Conservation (phyloP, 2,113 vertebrate genomes). For the Myiozetetes cayanensis region DNA sequence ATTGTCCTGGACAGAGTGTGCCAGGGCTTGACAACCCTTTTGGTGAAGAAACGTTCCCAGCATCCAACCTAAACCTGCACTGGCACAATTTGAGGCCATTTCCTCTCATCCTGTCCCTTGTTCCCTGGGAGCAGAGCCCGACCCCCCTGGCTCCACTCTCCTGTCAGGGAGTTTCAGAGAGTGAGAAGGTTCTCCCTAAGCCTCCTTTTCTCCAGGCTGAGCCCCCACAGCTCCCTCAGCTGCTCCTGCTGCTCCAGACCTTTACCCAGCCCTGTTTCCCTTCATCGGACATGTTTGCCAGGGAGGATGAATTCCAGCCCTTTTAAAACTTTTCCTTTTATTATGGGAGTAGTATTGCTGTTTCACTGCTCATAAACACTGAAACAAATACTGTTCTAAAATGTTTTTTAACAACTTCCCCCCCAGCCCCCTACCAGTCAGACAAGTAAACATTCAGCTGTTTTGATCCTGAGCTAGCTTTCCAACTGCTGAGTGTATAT, state of each 20-base stretch:
- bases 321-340: not conserved
- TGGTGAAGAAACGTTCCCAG: too few relatives aligned
- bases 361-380: not conserved
- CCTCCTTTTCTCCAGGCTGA: not conserved
- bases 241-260: not conserved
- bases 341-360: not conserved
- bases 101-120: not conserved
- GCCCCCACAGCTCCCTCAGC: not conserved
- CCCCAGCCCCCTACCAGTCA: not conserved
- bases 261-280: not conserved
- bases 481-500: not conserved
- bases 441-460: not conserved
- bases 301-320: not conserved
- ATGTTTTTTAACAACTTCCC: not conserved
- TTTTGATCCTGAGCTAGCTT: not conserved
- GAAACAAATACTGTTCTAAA: not conserved
- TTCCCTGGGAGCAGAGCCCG: accelerated
- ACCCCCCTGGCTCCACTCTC: not conserved
- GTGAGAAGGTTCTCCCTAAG: accelerated
- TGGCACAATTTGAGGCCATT: not conserved
- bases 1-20: not conserved
- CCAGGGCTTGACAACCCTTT: not conserved
- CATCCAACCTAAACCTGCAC: not conserved
- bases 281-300: not conserved
- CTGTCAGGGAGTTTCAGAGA: not conserved